phyloP scores from a whole-genome alignment of 2,113 vertebrate species.

The Bubo scandiacus region DNA sequence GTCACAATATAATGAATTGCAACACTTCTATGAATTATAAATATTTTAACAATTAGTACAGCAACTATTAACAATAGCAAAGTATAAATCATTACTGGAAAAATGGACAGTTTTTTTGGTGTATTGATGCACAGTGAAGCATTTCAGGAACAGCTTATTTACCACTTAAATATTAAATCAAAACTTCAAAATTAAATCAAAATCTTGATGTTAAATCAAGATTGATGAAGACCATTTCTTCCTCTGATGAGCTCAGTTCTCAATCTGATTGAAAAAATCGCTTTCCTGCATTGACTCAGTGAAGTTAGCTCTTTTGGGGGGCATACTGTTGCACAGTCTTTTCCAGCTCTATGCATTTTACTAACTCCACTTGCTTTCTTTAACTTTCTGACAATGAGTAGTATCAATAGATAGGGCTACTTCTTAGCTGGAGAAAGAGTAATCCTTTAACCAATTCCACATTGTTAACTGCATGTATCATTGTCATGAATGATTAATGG shows the following conservation, averaged over 20 bases:
- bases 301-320: not conserved
- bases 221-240: not conserved
- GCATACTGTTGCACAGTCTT: not conserved
- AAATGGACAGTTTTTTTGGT: not conserved
- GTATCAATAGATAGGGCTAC: not conserved
- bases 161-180: not conserved
- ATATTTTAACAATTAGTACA: constrained; percentile 10
- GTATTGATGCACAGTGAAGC: not conserved
- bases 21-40: not conserved
- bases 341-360: not conserved
- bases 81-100: not conserved
- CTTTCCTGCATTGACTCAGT: not conserved
- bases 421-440: not conserved
- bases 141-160: not conserved
- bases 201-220: not conserved
- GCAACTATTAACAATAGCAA: not conserved
- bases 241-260: not conserved
- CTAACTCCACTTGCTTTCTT: not conserved
- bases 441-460: not conserved
- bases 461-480: not conserved
- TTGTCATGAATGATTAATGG: not conserved
- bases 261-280: not conserved
- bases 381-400: not conserved
- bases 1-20: not conserved
- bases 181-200: not conserved